These are phyloP conservation scores for Hafferia zeledoni DNA, from an alignment of 2,797 vertebrate species.

Conservation along the genomic window DNA sequence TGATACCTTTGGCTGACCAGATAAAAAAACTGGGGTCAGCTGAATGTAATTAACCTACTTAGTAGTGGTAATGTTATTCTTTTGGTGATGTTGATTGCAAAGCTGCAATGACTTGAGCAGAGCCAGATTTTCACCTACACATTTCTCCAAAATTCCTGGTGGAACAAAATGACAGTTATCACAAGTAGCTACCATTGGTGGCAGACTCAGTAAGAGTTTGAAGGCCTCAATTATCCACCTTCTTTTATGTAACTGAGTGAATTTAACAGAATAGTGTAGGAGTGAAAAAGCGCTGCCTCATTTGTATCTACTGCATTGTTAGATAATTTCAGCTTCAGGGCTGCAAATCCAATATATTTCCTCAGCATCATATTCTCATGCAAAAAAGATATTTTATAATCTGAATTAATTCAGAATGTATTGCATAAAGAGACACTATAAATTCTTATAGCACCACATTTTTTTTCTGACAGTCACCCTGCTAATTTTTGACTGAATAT, in stretches of 20 bases:
- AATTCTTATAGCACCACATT: not conserved
- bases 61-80: not conserved
- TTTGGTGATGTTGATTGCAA: not conserved
- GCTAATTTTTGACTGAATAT: not conserved
- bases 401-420: conserved; percentile 31
- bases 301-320: conserved; percentile 42
- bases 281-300: conserved; percentile 45
- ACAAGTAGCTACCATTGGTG: conserved; percentile 1
- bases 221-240: conserved; percentile 58
- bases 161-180: conserved; percentile 8
- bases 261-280: conserved; percentile 27
- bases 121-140: conserved; percentile 11
- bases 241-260: conserved; percentile 58
- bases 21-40: not conserved
- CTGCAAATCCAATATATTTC: not conserved
- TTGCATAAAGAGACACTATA: not conserved
- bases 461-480: not conserved
- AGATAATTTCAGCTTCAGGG: conserved; percentile 21
- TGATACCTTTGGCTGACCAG: not conserved
- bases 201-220: conserved; percentile 13
- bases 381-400: conserved; percentile 7
- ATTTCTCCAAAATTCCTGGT: conserved; percentile 14
- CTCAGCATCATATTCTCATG: not conserved
- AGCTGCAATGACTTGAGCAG: not conserved
- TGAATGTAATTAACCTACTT: not conserved